Conservation (phyloP, 2,888 invertebrate species). For the Dexiosoma caninum region DNA sequence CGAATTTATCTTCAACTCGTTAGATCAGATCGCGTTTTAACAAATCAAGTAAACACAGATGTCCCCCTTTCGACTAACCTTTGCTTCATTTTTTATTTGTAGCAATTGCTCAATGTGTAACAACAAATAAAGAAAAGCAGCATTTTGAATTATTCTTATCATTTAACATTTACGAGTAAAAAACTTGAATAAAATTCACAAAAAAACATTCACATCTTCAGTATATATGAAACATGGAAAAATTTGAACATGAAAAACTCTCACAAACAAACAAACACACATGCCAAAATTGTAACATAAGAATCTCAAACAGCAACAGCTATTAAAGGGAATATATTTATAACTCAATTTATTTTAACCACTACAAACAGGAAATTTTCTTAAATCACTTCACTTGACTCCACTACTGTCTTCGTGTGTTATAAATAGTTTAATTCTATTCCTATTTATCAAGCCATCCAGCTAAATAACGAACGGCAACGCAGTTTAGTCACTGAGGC, state of each 20-base stretch:
- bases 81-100: too few relatives aligned
- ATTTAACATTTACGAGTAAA: constrained; percentile 22
- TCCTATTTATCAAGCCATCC: background rate
- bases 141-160: constrained; percentile 27
- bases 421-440: background rate
- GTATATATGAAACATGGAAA: background rate
- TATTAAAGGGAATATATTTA: background rate
- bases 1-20: too few relatives aligned
- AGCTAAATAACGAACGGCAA: background rate
- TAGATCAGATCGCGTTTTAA: too few relatives aligned
- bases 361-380: background rate
- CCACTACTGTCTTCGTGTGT: background rate
- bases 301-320: background rate
- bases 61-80: too few relatives aligned
- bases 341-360: background rate
- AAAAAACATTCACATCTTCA: too few relatives aligned
- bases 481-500: constrained; percentile 46
- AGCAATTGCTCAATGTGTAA: too few relatives aligned
- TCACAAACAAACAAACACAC: background rate
- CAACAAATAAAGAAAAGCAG: too few relatives aligned
- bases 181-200: background rate
- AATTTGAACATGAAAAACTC: background rate
- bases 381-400: background rate
- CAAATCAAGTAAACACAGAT: too few relatives aligned
- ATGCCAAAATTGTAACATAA: background rate